Base-by-base conservation (phyloP, 2,888 invertebrate species). In the Lasioglossum malachurum region DNA sequence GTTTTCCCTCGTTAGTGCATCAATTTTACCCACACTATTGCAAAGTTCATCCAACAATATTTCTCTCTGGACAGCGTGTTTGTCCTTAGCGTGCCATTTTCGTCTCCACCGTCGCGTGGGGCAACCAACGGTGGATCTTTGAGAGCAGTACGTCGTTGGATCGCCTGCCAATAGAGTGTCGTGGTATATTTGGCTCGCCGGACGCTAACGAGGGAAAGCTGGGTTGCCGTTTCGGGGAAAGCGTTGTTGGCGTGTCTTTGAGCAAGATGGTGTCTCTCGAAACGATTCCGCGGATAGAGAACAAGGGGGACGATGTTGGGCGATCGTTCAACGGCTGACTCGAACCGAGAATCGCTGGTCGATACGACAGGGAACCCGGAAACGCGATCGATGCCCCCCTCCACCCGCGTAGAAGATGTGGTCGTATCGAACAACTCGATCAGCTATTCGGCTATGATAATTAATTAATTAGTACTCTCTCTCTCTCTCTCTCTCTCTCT, bases 401-500 rank as follows among this genome's bases (percentile, higher is more conserved):
- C 57, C 57, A n/a, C 57, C 57, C 57, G 10, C 53, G 64, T 38
- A 74, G 73, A 85, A 27, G 71, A 82, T 71, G 81, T 79, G 84
- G 82, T 80, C 87, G 83, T 86, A 83, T 82, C 46, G 86, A 89
- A 83, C 78, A 71, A 23, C 71, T 80, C 80, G 89, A 88, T 53
- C 81, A 75, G 72, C 82, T 89, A 84, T 78, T 87, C 88, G 82
- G 80, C 85, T 85, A 83, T 78, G 77, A 86, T 89, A 85, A 86
- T 87, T 88, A 89, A 67, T 87, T 83, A 82, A 72, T 83, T 82
- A 75, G 49, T 60, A 44, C 44, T 44, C 12, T 76, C 19, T 76
- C 19, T 49, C 31, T 71, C 16, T 78, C 16, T 78, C n/a, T n/a
- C n/a, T n/a, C n/a, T n/a, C n/a, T n/a, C n/a, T n/a, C n/a, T n/a